Percentiles rank a stretch among this genome's conserved stretches.
Evolutionary conservation across 1,140 invertebrate species (phyloP).

Genomic region (Musca domestica): DNA sequence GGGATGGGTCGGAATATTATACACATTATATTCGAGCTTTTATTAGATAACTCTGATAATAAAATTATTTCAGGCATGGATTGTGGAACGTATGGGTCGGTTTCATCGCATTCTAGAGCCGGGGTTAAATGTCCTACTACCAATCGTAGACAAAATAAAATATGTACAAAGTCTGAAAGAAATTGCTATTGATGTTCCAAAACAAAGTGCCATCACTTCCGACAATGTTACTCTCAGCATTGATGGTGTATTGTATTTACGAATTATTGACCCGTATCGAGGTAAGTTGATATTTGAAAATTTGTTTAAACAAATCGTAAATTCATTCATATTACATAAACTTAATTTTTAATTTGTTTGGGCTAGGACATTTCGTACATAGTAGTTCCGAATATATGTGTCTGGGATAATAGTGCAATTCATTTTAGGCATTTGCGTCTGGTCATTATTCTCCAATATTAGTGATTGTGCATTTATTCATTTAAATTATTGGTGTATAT

Average conservation of each 20-base stretch:
- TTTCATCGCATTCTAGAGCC: constrained; percentile 91
- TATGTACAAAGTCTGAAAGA: constrained; percentile 99
- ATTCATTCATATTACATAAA: not conserved
- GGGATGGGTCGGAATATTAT: not conserved
- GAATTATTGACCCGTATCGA: constrained; percentile 87
- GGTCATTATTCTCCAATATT: too few species aligned
- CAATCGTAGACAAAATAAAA: constrained; percentile 89
- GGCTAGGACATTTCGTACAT: too few species aligned
- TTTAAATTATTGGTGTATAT: too few species aligned
- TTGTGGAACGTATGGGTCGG: constrained; percentile 98
- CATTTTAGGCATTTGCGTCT: too few species aligned
- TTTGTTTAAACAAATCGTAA: not conserved
- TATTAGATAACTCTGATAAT: constrained; percentile 22
- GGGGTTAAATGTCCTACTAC: constrained; percentile 91
- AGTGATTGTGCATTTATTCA: too few species aligned
- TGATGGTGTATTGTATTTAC: constrained; percentile 95
- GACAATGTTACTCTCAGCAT: constrained; percentile 97
- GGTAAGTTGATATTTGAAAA: constrained; percentile 26
- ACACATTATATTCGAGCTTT: not conserved
- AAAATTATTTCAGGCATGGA: constrained; percentile 78
- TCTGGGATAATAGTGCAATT: too few species aligned
- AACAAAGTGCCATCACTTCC: constrained; percentile 96
- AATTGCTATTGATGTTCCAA: constrained; percentile 98
- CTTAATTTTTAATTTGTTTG: too few species aligned
- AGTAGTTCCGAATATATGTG: too few species aligned